These are phyloP conservation scores for Aporrectodea caliginosa DNA, from an alignment of 1,140 invertebrate species.

Conservation along the genomic window DNA sequence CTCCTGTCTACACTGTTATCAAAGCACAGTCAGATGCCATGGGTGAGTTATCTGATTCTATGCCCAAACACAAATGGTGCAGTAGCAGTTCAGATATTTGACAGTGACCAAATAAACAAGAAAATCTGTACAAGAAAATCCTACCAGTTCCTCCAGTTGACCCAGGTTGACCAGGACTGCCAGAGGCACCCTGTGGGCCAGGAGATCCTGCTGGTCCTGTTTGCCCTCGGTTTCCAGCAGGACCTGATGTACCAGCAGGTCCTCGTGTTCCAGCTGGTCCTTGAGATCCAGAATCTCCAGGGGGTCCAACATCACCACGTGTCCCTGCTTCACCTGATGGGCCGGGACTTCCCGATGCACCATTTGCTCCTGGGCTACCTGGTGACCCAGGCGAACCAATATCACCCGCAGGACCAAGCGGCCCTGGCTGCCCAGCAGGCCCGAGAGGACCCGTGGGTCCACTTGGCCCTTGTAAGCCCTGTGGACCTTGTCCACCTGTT, in stretches of 20 bases:
- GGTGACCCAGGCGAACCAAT: constrained; percentile 9
- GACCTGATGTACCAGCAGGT: constrained; percentile 5
- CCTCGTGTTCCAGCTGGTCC: constrained; percentile 32
- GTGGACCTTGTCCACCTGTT: constrained; percentile 1
- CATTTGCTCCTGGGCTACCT: constrained; percentile 11
- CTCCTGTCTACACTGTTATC: too few relatives aligned
- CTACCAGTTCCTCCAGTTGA: constrained; percentile 5
- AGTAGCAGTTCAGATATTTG: background rate
- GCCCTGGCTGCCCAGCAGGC: background rate
- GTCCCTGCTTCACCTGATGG: constrained; percentile 7
- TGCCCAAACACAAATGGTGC: background rate
- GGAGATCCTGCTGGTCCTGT: constrained; percentile 12
- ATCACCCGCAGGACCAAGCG: constrained; percentile 1
- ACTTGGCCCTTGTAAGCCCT: background rate
- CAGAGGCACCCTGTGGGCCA: constrained; percentile 6
- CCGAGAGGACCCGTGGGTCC: constrained; percentile 7
- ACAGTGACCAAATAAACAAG: background rate
- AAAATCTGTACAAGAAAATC: background rate
- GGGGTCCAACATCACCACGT: constrained; percentile 27
- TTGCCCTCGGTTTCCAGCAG: constrained; percentile 15
- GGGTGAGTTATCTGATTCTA: background rate
- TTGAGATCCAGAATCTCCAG: constrained; percentile 27
- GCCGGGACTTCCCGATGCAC: constrained; percentile 13
- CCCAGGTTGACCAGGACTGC: constrained; percentile 10
- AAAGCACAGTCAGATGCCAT: background rate